A percentile compares a stretch with the other conserved stretches of the same genome.
Conservation (phyloP, 2,113 vertebrate genomes). For the Ovis aries region DNA sequence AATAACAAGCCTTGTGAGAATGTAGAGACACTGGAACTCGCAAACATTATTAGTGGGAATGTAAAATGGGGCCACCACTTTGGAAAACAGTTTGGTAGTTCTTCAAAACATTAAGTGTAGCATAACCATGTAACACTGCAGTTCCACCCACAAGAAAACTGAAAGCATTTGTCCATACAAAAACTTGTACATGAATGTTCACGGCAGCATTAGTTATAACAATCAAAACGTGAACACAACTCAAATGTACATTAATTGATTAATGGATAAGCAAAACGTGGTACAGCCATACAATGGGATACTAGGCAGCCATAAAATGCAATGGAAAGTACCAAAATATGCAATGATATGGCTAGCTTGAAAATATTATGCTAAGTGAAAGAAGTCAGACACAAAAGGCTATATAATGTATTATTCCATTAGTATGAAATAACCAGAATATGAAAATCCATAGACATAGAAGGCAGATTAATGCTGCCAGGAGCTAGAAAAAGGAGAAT, state of each 20-base stretch:
- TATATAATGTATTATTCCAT: background rate
- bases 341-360: background rate
- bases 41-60: background rate
- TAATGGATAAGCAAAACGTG: background rate
- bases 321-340: background rate
- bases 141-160: background rate
- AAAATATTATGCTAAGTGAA: background rate
- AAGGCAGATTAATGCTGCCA: background rate
- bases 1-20: background rate
- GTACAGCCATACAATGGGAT: background rate
- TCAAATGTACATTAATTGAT: background rate
- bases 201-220: background rate
- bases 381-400: background rate
- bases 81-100: conserved; percentile 11
- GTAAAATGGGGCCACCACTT: background rate
- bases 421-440: background rate
- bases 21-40: background rate
- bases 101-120: background rate
- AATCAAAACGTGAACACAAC: background rate
- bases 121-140: background rate
- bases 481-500: background rate
- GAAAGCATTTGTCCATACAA: background rate
- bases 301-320: background rate
- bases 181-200: background rate
- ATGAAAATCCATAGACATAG: background rate